Evolutionary conservation across 2,888 invertebrate genomes (phyloP).

Genomic region (Netelia melanura): DNA sequence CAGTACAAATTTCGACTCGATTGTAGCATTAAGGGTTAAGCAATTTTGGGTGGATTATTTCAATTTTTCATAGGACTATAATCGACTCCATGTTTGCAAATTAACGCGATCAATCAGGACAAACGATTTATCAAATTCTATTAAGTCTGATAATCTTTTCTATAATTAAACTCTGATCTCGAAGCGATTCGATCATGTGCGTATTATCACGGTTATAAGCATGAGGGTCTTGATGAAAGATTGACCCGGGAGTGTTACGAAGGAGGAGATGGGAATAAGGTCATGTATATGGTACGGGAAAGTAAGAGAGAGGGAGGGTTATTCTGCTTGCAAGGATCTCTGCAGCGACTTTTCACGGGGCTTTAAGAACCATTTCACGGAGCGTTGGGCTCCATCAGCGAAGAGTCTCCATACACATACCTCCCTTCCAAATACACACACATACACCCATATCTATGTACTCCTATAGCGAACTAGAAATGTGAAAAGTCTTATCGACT

Average conservation of each 20-base stretch:
- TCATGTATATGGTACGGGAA: slow-evolving; percentile 41
- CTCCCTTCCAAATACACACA: neutral
- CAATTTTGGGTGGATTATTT: too few species aligned
- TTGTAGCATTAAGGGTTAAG: too few species aligned
- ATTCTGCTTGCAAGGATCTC: slow-evolving; percentile 55
- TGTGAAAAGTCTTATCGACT: slow-evolving; percentile 57
- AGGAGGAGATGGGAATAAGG: slow-evolving; percentile 42
- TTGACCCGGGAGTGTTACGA: slow-evolving; percentile 67
- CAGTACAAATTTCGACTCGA: too few species aligned
- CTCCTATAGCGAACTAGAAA: slow-evolving; percentile 28
- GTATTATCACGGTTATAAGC: too few species aligned
- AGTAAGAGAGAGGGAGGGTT: slow-evolving; percentile 38
- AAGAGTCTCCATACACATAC: slow-evolving; percentile 30
- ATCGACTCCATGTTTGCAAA: too few species aligned
- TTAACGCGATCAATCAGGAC: too few species aligned
- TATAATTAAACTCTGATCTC: too few species aligned
- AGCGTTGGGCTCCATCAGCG: slow-evolving; percentile 64
- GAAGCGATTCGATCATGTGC: too few species aligned
- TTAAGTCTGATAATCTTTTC: too few species aligned
- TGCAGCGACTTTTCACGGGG: slow-evolving; percentile 62
- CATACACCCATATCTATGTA: slow-evolving; percentile 2
- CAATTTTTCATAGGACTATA: too few species aligned
- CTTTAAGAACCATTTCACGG: slow-evolving; percentile 72
- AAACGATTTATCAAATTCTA: too few species aligned
- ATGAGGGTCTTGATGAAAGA: neutral